Conservation (phyloP, 2,888 invertebrate genomes). For the Eremobia ochroleuca region DNA sequence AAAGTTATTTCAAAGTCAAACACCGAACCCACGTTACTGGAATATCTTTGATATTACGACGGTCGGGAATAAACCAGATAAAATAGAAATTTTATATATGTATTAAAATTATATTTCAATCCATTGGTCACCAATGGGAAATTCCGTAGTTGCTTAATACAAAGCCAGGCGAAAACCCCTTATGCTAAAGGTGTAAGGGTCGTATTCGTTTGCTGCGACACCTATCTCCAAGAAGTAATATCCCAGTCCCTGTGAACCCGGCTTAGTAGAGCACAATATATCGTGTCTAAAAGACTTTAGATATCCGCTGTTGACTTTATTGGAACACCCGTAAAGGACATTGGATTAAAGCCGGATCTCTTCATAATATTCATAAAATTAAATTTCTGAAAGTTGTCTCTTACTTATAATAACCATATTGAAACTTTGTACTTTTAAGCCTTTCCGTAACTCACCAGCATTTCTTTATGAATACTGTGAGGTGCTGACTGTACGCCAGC, state of each 20-base stretch:
- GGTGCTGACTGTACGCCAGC: background rate
- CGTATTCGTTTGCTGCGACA: conserved; percentile 45
- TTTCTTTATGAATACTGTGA: background rate
- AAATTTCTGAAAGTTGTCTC: conserved; percentile 44
- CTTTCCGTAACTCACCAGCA: background rate
- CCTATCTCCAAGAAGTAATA: conserved; percentile 57
- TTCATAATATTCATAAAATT: conserved; percentile 71
- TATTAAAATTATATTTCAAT: conserved; percentile 67
- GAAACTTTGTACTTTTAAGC: background rate
- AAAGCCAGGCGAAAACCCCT: conserved; percentile 4
- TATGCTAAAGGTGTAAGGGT: conserved; percentile 25
- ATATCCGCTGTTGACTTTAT: conserved; percentile 71
- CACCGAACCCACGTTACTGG: conserved; percentile 45
- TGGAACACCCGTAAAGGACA: conserved; percentile 68
- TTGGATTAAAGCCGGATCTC: conserved; percentile 57
- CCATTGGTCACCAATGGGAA: conserved; percentile 64
- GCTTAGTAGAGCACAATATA: conserved; percentile 73
- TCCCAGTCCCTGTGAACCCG: conserved; percentile 58
- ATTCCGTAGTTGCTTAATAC: conserved; percentile 40
- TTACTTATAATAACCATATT: background rate
- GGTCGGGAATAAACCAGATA: conserved; percentile 50
- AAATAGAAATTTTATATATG: conserved; percentile 54
- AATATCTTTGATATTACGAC: conserved; percentile 51
- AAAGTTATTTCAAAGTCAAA: conserved; percentile 60
- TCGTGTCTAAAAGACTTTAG: conserved; percentile 68